Evolutionary conservation across 2,797 vertebrate genomes (phyloP), one percentile per base, ranked within the genome.

Genomic region (Haliaeetus vocifer): DNA sequence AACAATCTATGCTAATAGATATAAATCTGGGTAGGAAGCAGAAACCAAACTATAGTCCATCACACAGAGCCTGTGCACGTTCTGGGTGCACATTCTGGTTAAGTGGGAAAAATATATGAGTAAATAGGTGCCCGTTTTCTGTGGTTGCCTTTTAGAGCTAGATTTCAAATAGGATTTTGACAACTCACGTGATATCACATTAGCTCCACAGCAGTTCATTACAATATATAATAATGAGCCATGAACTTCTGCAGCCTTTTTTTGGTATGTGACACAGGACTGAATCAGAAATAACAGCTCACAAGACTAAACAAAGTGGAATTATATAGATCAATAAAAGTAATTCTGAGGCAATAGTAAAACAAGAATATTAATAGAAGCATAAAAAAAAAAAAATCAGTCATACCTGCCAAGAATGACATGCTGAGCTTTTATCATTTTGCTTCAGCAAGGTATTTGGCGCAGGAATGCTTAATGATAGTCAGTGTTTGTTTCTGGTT

Each of bases 401-500:
- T 26, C 29, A 15, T 84, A 68, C 67, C 94, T 92, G 63, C 79
- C 94, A 96, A 91, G 89, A 96, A 80, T 90, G 90, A 88, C 37
- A 0, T 89, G 53, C 67, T 87, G 86, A 95, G 83, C 80, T 96
- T 87, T 95, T 96, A 97, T 95, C 92, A 62, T 85, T 88, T 94
- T 86, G 18, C 66, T 86, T 92, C 88, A 84, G 76, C 26, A 65
- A 96, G 92, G 90, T 96, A 95, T 97, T 96, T 96, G 86, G 86
- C 59, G 31, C 93, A 93, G 92, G 96, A 98, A 97, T 97, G 86
- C 16, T 80, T 90, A 94, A 90, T 55, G 88, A 89, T 82, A 86
- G 50, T 96, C 90, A 86, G 50, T 94, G 82, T 94, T 97, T 68
- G 82, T 91, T 97, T 96, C 96, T 96, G 94, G 97, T 89, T 98